A percentile compares a stretch with the other conserved stretches of the same genome.
phyloP scores from a whole-genome alignment of 2,797 vertebrate genomes.

The Hyperoplus immaculatus region DNA sequence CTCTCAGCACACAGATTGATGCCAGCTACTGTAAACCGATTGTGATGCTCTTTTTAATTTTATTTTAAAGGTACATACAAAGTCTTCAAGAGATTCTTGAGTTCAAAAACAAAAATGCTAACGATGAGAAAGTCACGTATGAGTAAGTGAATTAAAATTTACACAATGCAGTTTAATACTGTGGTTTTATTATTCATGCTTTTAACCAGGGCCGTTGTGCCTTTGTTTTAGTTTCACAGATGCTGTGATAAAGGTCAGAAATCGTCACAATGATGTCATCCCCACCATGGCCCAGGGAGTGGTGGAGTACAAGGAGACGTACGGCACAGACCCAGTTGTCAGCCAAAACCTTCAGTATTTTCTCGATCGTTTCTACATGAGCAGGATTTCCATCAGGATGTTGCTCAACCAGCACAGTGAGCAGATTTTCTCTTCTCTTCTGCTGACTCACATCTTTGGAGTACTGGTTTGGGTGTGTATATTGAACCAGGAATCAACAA shows the following conservation, averaged over 20 bases:
- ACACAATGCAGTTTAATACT: no score
- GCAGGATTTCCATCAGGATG: conserved; percentile 99
- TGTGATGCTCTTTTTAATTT: neutral
- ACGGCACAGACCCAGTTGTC: conserved; percentile 94
- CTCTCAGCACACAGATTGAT: no score
- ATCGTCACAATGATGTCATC: conserved; percentile 98
- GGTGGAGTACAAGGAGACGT: conserved; percentile 95
- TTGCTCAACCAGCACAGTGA: conserved; percentile 99
- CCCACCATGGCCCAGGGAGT: conserved; percentile 99
- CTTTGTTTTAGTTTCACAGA: conserved; percentile 91
- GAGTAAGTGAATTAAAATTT: conserved; percentile 85
- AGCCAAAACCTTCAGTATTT: conserved; percentile 99
- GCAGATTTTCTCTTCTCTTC: conserved; percentile 54
- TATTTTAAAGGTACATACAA: conserved; percentile 91
- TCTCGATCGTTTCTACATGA: conserved; percentile 99
- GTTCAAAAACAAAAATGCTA: conserved; percentile 92
- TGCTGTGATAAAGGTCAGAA: conserved; percentile 94
- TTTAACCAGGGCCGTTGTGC: neutral
- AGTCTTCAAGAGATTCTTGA: conserved; percentile 96
- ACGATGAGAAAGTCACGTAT: conserved; percentile 87
- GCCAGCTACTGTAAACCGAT: neutral
- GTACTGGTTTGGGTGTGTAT: no score
- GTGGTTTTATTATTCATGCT: neutral
- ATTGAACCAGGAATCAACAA: neutral
- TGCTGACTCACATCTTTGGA: neutral